Conservation (phyloP, 2,113 vertebrate species). For the Callorhinus ursinus region DNA sequence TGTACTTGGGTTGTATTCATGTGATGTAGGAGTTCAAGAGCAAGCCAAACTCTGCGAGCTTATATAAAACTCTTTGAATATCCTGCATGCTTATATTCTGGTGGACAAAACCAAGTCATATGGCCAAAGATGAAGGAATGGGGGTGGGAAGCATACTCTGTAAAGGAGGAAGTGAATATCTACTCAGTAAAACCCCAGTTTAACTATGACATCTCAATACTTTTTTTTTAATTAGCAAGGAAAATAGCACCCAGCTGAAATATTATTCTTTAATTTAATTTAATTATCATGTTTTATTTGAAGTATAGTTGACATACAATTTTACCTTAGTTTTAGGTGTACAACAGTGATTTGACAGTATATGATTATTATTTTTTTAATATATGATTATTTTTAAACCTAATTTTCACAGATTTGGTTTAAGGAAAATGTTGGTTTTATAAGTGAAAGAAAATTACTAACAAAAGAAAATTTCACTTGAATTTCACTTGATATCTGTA, state of each 20-base stretch:
- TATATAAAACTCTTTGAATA: background rate
- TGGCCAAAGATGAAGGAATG: background rate
- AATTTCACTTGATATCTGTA: background rate
- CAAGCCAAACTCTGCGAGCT: background rate
- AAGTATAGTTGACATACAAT: background rate
- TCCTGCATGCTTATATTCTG: background rate
- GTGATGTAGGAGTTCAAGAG: background rate
- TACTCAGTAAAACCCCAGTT: background rate
- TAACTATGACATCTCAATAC: background rate
- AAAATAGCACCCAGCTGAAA: slow-evolving; percentile 8
- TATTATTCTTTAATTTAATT: slow-evolving; percentile 11
- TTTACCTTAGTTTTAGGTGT: background rate
- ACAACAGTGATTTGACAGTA: background rate
- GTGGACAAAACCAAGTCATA: background rate
- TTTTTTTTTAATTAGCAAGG: background rate
- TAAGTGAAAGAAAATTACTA: slow-evolving; percentile 35
- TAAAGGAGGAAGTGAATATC: background rate
- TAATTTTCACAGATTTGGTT: background rate
- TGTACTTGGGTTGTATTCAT: background rate
- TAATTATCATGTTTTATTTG: background rate
- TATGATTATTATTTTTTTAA: background rate
- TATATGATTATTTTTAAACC: background rate
- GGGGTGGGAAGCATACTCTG: background rate
- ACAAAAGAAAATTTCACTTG: background rate
- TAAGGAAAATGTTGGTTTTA: slow-evolving; percentile 44